A percentile compares a stretch with the other conserved stretches of the same genome.
Evolutionary conservation across 2,797 vertebrate genomes (phyloP).

Genomic region (Sebastes matsubarae): DNA sequence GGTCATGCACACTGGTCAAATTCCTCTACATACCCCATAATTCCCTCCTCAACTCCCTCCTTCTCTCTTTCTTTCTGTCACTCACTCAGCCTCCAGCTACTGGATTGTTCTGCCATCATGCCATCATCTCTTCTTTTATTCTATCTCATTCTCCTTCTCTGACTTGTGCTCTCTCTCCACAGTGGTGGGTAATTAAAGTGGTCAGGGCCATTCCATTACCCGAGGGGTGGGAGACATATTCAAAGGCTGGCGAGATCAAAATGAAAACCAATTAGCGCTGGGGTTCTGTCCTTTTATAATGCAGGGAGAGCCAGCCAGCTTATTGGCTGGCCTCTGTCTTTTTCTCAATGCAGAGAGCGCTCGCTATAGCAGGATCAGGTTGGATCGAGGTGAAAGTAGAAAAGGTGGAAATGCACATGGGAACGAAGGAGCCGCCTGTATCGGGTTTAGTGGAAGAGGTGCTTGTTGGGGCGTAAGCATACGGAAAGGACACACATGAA

Average conservation of each 20-base stretch:
- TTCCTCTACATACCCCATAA: not conserved
- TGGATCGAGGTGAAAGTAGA: constrained; percentile 43
- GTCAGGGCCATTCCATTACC: constrained; percentile 67
- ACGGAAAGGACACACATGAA: constrained; percentile 11
- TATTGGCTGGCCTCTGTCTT: constrained; percentile 48
- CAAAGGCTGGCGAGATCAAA: constrained; percentile 71
- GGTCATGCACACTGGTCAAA: constrained; percentile 6
- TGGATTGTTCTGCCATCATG: constrained; percentile 40
- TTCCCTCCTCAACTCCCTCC: not conserved
- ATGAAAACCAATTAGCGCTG: constrained; percentile 77
- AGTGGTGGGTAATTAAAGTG: constrained; percentile 69
- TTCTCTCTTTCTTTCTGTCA: constrained; percentile 21
- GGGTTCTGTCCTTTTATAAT: constrained; percentile 66
- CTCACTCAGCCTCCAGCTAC: constrained; percentile 15
- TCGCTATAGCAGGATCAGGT: constrained; percentile 12
- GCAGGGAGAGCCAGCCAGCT: constrained; percentile 30
- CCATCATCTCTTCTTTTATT: constrained; percentile 38
- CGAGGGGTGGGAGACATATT: constrained; percentile 63
- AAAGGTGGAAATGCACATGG: constrained; percentile 27
- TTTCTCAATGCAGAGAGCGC: constrained; percentile 26
- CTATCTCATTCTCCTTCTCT: not conserved
- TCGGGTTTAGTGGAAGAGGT: constrained; percentile 17
- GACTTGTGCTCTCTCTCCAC: constrained; percentile 14
- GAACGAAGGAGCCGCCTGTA: constrained; percentile 3
- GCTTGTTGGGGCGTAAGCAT: constrained; percentile 8